These are phyloP conservation scores for Lacerta agilis DNA, from an alignment of 2,797 vertebrate species.

Conservation along the genomic window DNA sequence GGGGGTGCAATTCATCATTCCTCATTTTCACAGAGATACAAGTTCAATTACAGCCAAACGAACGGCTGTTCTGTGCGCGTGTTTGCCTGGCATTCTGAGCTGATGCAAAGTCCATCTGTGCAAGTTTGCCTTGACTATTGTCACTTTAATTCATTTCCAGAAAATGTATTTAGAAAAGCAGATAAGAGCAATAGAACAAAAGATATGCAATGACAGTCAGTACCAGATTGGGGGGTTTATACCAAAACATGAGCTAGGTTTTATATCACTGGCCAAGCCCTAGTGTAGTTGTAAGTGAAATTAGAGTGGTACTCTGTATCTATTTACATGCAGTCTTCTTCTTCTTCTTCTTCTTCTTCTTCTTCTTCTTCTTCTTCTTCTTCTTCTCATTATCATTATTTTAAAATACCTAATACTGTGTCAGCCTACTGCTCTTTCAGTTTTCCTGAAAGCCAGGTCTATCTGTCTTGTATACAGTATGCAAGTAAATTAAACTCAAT, in stretches of 20 bases:
- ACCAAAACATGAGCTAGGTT: background rate
- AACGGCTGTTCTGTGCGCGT: background rate
- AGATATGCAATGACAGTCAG: background rate
- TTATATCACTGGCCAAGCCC: background rate
- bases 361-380: no score
- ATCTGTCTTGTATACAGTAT: background rate
- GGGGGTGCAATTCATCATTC: constrained; percentile 16
- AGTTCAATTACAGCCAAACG: constrained; percentile 14
- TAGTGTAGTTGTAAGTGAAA: background rate
- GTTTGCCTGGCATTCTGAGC: background rate
- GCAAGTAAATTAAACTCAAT: background rate
- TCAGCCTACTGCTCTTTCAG: background rate
- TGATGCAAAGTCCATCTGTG: constrained; percentile 19
- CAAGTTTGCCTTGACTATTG: constrained; percentile 2
- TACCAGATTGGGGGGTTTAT: background rate
- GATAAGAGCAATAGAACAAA: constrained; percentile 10
- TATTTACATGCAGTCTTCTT: background rate
- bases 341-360: no score
- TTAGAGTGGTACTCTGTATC: background rate
- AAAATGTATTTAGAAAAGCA: constrained; percentile 20
- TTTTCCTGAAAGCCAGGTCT: background rate
- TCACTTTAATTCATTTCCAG: constrained; percentile 9
- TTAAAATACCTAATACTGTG: no score
- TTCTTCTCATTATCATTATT: no score
- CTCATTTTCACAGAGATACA: constrained; percentile 22